These are phyloP conservation scores for Megaptera novaeangliae DNA, from an alignment of 2,113 vertebrate species.

Conservation along the genomic window DNA sequence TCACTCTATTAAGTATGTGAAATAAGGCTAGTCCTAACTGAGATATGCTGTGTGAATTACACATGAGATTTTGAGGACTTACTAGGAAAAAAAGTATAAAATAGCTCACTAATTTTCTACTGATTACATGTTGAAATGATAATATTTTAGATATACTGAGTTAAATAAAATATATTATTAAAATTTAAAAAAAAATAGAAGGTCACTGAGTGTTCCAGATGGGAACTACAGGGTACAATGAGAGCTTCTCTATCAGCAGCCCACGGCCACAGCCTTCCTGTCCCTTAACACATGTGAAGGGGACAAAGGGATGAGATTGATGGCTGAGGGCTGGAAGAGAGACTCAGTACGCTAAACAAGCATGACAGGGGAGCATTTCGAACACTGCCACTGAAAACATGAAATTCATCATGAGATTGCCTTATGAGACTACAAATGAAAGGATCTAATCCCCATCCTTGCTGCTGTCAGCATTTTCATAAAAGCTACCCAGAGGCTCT, in stretches of 20 bases:
- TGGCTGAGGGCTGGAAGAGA: neutral
- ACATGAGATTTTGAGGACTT: no score
- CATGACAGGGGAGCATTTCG: neutral
- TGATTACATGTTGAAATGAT: no score
- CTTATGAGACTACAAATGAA: neutral
- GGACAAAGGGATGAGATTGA: neutral
- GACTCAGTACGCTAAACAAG: neutral
- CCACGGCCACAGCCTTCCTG: neutral
- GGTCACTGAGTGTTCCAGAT: neutral
- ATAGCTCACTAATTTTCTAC: no score
- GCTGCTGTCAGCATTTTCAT: neutral
- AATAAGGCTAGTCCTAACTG: no score
- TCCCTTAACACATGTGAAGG: neutral
- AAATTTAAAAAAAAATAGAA: neutral
- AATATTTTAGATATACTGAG: no score
- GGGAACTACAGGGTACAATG: neutral
- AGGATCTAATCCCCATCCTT: neutral
- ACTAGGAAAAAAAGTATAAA: no score
- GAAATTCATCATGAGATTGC: neutral
- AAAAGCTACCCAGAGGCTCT: neutral
- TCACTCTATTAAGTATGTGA: neutral
- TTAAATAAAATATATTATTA: no score
- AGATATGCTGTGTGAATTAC: no score
- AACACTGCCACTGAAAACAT: neutral
- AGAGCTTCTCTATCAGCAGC: neutral